Conservation (phyloP, 2,797 vertebrate genomes). For the Rhinoraja longicauda region DNA sequence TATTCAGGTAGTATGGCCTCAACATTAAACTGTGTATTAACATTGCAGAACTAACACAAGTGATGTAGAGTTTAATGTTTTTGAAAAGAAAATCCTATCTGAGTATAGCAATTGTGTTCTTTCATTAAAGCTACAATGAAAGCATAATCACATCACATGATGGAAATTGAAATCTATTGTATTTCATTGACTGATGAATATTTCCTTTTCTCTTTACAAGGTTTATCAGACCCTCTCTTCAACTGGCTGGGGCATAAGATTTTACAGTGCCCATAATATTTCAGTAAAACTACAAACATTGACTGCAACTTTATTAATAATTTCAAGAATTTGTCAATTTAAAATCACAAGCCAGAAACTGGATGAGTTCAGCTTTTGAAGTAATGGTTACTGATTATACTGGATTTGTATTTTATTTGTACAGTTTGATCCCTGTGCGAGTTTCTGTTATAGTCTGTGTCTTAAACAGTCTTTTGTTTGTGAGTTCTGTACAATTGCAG, state of each 20-base stretch:
- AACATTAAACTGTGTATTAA: constrained; percentile 31
- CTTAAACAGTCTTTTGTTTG: constrained; percentile 20
- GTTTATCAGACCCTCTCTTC: neutral
- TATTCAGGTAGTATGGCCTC: constrained; percentile 32
- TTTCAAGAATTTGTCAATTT: neutral
- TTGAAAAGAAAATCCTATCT: neutral
- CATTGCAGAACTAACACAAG: constrained; percentile 2
- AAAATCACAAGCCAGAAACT: neutral
- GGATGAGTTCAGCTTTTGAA: neutral
- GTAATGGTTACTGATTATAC: neutral
- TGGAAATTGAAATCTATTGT: constrained; percentile 1
- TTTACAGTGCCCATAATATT: neutral
- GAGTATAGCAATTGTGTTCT: neutral
- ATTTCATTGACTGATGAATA: neutral
- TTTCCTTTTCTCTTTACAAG: neutral
- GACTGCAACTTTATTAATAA: neutral
- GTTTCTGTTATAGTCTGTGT: neutral
- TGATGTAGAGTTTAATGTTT: constrained; percentile 25
- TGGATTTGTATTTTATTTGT: neutral
- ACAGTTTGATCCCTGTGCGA: neutral
- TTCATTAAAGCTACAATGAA: constrained; percentile 25
- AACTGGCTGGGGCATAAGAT: neutral
- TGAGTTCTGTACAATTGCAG: neutral
- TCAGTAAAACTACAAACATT: neutral
- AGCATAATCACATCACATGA: constrained; percentile 7